Percentiles rank a stretch among this genome's conserved stretches.
Evolutionary conservation across 2,113 vertebrate species (phyloP).

Genomic region (Paradisaea rubra): DNA sequence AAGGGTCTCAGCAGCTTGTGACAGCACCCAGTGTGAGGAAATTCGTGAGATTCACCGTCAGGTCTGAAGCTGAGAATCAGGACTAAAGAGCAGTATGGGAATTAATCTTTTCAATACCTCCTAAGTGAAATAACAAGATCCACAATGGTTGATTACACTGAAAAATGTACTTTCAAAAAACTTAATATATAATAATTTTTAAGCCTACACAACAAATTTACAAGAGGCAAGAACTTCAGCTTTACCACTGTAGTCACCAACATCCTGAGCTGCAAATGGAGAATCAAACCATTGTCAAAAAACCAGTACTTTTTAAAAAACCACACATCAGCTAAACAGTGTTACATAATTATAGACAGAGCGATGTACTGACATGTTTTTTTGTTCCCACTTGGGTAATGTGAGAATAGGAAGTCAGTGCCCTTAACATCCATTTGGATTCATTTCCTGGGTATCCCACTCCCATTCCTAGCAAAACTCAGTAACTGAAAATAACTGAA

Average conservation of each 20-base stretch:
- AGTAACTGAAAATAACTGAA: not conserved
- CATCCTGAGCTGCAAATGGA: not conserved
- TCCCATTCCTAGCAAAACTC: not conserved
- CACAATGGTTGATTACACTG: accelerated
- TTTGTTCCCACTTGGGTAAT: not conserved
- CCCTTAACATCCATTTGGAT: not conserved
- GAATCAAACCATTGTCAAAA: not conserved
- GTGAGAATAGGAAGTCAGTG: not conserved
- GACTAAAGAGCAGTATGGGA: not conserved
- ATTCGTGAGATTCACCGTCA: not conserved
- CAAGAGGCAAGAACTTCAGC: not conserved
- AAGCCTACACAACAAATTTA: not conserved
- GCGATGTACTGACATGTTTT: not conserved
- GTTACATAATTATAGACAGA: not conserved
- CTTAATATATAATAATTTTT: not conserved
- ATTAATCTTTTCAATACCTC: not conserved
- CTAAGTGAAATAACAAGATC: not conserved
- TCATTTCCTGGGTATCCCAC: not conserved
- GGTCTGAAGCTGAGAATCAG: not conserved
- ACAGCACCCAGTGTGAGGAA: not conserved
- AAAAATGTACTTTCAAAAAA: not conserved
- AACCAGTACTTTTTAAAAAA: not conserved
- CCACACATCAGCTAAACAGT: not conserved
- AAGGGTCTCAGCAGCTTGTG: not conserved
- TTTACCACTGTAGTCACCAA: not conserved